phyloP scores from a whole-genome alignment of 2,797 vertebrate species.

The Fringilla coelebs region DNA sequence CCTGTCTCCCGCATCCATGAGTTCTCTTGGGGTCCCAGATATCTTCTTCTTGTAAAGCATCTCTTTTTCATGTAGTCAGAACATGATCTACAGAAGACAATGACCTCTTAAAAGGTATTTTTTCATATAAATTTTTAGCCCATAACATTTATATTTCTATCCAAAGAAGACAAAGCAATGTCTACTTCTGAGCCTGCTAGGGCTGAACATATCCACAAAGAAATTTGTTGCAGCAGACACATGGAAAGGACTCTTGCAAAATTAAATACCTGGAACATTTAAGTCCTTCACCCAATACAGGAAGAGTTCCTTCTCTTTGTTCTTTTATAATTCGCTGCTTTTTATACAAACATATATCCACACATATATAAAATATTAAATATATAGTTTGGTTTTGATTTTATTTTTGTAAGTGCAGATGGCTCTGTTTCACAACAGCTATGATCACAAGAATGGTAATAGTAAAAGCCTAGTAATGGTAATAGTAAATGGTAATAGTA shows the following conservation, averaged over 20 bases:
- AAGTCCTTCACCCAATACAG: background rate
- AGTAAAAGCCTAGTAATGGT: background rate
- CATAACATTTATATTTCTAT: background rate
- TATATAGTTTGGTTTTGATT: background rate
- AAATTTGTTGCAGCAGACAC: background rate
- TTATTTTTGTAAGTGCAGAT: background rate
- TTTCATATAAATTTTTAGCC: background rate
- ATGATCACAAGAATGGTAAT: background rate
- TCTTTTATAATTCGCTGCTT: background rate
- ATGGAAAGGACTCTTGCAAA: background rate
- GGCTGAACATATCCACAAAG: background rate
- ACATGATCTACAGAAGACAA: background rate
- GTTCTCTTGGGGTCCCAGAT: background rate
- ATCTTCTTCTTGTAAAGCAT: background rate
- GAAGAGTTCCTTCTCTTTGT: background rate
- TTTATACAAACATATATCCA: background rate
- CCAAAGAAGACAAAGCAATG: background rate
- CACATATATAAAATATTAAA: background rate
- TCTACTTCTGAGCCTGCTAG: background rate
- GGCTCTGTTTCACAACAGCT: slow-evolving; percentile 29
- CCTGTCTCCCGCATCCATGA: background rate
- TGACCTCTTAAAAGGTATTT: background rate
- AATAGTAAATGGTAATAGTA: background rate
- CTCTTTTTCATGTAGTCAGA: background rate
- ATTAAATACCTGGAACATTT: background rate